Evolutionary conservation across 2,797 vertebrate genomes (phyloP).

Genomic region (Lagodon rhomboides): DNA sequence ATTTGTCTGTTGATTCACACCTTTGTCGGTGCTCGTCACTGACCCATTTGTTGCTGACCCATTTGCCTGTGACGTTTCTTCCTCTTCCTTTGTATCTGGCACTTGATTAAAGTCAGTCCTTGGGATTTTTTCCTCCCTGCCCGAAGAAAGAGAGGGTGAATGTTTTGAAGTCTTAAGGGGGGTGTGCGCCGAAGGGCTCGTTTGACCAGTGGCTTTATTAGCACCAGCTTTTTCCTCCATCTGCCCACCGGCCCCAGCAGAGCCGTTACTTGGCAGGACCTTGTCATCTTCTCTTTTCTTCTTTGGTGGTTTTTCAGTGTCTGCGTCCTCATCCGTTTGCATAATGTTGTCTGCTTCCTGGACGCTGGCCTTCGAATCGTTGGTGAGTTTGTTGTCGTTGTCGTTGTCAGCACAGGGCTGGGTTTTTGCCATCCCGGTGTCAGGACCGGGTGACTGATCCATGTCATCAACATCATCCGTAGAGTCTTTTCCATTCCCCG

Average conservation of each 20-base stretch:
- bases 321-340: conserved; percentile 65
- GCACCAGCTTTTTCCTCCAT: conserved; percentile 46
- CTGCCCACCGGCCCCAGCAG: conserved; percentile 43
- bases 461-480: conserved; percentile 72
- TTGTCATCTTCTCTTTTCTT: conserved; percentile 75
- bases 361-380: conserved; percentile 30
- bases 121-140: conserved; percentile 82
- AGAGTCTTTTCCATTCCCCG: conserved; percentile 71
- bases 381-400: conserved; percentile 18
- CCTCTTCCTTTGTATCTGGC: conserved; percentile 56
- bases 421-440: conserved; percentile 41
- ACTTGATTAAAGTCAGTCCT: conserved; percentile 78
- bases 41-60: conserved; percentile 34
- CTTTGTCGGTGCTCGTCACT: conserved; percentile 28
- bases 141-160: conserved; percentile 65
- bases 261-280: conserved; percentile 48
- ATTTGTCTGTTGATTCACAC: conserved; percentile 60
- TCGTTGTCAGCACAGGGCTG: conserved; percentile 54
- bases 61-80: conserved; percentile 39
- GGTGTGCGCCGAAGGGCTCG: conserved; percentile 60
- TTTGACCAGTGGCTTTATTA: conserved; percentile 57
- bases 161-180: conserved; percentile 74
- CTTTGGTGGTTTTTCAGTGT: conserved; percentile 70
- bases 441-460: conserved; percentile 66
- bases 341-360: conserved; percentile 61